Conservation (phyloP, 1,140 invertebrate species). For the Heliconius congener region DNA sequence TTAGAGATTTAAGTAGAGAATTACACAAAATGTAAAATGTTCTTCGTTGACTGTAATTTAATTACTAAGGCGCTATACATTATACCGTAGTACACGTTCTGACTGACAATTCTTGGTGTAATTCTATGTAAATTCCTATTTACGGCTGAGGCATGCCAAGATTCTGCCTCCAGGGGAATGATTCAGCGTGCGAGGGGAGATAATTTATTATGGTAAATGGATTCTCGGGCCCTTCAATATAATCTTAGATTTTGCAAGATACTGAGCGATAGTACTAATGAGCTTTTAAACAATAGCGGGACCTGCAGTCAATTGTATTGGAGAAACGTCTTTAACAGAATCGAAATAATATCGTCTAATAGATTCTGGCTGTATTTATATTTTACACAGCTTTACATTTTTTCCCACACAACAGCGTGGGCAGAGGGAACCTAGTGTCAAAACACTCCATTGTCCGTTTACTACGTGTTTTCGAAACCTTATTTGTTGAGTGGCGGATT, state of each 20-base stretch:
- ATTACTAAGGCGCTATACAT: not conserved
- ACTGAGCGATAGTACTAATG: slow-evolving; percentile 36
- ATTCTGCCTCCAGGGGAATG: slow-evolving; percentile 23
- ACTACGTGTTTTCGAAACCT: too few species aligned
- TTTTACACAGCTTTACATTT: too few species aligned
- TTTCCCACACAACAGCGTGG: too few species aligned
- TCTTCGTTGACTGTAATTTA: not conserved
- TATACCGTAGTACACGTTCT: not conserved
- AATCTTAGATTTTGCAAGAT: slow-evolving; percentile 37
- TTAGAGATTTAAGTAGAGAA: not conserved
- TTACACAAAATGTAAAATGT: not conserved
- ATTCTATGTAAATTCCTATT: slow-evolving; percentile 47
- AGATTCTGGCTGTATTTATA: too few species aligned
- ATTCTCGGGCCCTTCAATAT: slow-evolving; percentile 23
- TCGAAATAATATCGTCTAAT: not conserved
- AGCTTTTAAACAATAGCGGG: not conserved
- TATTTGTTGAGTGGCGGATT: too few species aligned
- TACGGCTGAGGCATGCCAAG: slow-evolving; percentile 31
- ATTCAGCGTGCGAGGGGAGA: slow-evolving; percentile 19
- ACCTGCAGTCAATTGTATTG: not conserved
- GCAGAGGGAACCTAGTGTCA: too few species aligned
- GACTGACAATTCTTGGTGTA: slow-evolving; percentile 25
- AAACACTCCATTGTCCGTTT: too few species aligned
- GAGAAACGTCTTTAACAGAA: not conserved
- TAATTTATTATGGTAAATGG: slow-evolving; percentile 28